These are phyloP conservation scores for Sialis fuliginosa DNA, from an alignment of 2,888 invertebrate species.

Conservation along the genomic window DNA sequence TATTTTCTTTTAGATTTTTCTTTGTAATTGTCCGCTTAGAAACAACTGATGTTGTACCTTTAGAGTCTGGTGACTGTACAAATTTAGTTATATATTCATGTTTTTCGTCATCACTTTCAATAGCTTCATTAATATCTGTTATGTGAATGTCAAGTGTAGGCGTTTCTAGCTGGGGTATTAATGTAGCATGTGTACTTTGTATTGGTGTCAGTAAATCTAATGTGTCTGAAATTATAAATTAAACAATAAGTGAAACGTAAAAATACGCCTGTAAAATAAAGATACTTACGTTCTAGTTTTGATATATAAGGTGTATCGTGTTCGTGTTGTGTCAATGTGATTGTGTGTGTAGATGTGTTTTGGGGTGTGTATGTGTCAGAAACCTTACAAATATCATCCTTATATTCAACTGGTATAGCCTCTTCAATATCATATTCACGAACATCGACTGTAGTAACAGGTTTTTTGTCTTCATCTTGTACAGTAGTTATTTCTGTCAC, in stretches of 20 bases:
- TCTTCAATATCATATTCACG: slow-evolving; percentile 5
- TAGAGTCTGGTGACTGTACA: slow-evolving; percentile 28
- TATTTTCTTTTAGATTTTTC: slow-evolving; percentile 5
- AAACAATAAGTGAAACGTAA: too few relatives aligned
- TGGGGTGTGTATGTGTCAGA: too few relatives aligned
- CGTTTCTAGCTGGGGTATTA: background rate
- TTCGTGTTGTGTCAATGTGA: too few relatives aligned
- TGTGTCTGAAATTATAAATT: too few relatives aligned
- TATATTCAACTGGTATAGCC: slow-evolving; percentile 8
- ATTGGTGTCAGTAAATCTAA: too few relatives aligned
- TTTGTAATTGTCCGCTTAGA: slow-evolving; percentile 20
- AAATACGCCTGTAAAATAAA: too few relatives aligned
- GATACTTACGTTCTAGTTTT: too few relatives aligned
- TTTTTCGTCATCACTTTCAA: slow-evolving; percentile 25
- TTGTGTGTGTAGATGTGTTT: too few relatives aligned
- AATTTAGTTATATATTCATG: slow-evolving; percentile 43
- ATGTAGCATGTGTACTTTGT: too few relatives aligned
- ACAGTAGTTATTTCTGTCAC: slow-evolving; percentile 19
- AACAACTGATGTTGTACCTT: slow-evolving; percentile 34
- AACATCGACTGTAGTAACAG: slow-evolving; percentile 17
- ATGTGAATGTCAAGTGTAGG: background rate
- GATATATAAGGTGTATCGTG: too few relatives aligned
- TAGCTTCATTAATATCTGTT: background rate
- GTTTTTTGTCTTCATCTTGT: slow-evolving; percentile 18
- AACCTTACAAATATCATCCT: too few relatives aligned